Base-by-base conservation (phyloP, 2,797 vertebrate genomes). In the Antrozous pallidus region DNA sequence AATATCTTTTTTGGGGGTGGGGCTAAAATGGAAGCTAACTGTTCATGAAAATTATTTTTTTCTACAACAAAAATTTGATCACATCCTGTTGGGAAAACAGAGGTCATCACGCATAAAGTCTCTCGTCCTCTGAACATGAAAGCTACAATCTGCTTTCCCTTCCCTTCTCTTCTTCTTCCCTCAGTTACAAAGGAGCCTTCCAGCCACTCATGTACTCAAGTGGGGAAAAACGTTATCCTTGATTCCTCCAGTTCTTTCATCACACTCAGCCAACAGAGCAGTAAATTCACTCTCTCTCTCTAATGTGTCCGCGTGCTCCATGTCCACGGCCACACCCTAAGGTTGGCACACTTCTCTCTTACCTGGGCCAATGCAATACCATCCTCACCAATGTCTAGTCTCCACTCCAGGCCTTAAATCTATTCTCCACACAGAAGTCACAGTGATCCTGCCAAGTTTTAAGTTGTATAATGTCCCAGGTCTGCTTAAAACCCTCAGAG, bases 291-390 rank as follows among this genome's bases (percentile, higher is more conserved):
- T 5, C 0, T 2, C 28, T 6, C 38, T 31, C 33, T 63, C 24
- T 1, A 11, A 11, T 33, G 24, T 18, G 3, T 31, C 8, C 4
- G 3, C 7, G 3, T 0, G 5, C 1, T 7, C 26, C 40, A 8
- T 13, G 12, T 14, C 38, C 33, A 31, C 0, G 5, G 36, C 56
- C 63, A 11, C 28, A 8, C 17, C 11, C 74, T 67, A 7, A 11
- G 6, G n/a, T 6, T 20, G 3, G 4, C 10, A 14, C 6, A 14
- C 6, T 11, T 13, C 31, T 8, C 26, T 51, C 11, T 7, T 74
- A 24, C 12, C 38, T 28, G 24, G 40, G 31, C 33, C 26, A n/a
- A 8, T n/a, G 16, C 11, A 9, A 24, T 38, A 33, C 63, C 75
- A 38, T 70, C 4, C 24, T 45, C 42, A 18, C 8, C 3, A 1